Base-by-base conservation (phyloP, 1,140 invertebrate genomes). In the Drosophila seguyi region DNA sequence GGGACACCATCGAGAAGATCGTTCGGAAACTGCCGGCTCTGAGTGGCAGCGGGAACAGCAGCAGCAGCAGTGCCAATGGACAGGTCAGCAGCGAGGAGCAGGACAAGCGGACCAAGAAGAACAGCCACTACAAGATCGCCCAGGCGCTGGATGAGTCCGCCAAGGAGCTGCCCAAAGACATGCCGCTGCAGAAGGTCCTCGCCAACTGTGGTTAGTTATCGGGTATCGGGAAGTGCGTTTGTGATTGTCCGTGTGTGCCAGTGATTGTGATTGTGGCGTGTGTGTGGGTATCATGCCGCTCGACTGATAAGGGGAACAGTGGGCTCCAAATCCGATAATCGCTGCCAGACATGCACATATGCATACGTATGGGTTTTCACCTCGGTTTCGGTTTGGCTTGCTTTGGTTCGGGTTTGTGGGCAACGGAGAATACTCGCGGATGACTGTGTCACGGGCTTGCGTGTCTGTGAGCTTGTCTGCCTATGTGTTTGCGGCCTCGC, bases 41-140 rank as follows among this genome's bases (percentile, higher is more conserved):
- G 13, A 90, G 90, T 52, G 79, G 73, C 27, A 58, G 83, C 25
- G 77, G 75, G 5, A 42, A 65, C 10, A 66, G 84, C 59, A 77
- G 71, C 29, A 77, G 72, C 50, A 75, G 71, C 75, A 75, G 66
- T 14, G 56, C 60, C 61, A 87, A 79, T 77, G 75, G 75, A 22
- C 65, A 56, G 31, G 79, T 94, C 91, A 92, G 94, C 76, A 93
- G 87, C 44, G 95, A 95, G 79, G 96, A 96, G 83, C 94, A 95
- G 84, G 97, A 97, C 77, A 97, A 97, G 93, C 95, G 96, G 57
- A 93, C 94, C 27, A 94, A 94, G 66, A 95, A 95, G 79, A 92
- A 95, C 20, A 94, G 93, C 25, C 94, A 95, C 86, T 94, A 94
- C 82, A 91, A 94, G 36, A 93, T 95, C 57, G 94, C 94, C 13